A percentile compares a stretch with the other conserved stretches of the same genome.
phyloP scores from a whole-genome alignment of 2,797 vertebrate species.

The Molossus molossus region DNA sequence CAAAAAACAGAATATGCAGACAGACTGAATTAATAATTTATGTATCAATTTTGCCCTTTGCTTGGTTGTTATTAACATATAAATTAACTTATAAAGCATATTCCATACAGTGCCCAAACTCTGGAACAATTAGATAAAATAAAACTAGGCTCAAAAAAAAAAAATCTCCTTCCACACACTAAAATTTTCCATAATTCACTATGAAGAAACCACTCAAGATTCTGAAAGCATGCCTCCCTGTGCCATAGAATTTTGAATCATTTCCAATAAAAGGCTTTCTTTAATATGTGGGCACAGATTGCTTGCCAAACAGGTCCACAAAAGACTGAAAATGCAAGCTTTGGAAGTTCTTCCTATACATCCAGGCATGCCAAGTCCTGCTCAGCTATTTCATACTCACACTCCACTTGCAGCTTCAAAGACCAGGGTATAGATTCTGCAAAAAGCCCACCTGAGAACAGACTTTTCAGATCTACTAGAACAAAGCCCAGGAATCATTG shows the following conservation, averaged over 20 bases:
- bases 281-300: constrained; percentile 55
- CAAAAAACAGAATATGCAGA: constrained; percentile 62
- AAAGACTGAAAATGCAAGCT: constrained; percentile 57
- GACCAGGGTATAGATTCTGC: not conserved
- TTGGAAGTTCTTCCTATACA: not conserved
- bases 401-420: constrained; percentile 32
- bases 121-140: constrained; percentile 63
- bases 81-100: constrained; percentile 72
- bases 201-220: constrained; percentile 39
- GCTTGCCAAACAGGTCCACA: constrained; percentile 67
- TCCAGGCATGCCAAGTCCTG: not conserved
- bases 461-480: not conserved
- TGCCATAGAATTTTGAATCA: constrained; percentile 49
- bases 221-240: constrained; percentile 50
- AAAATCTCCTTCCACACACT: not conserved
- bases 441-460: not conserved
- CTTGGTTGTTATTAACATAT: constrained; percentile 67
- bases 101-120: constrained; percentile 24
- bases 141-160: not conserved
- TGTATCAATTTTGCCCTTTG: constrained; percentile 73
- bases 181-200: constrained; percentile 39
- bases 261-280: constrained; percentile 63
- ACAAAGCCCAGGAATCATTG: not conserved
- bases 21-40: constrained; percentile 78
- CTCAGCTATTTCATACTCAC: not conserved